Base-by-base conservation (phyloP, 2,888 invertebrate genomes). In the Phengaris arion region DNA sequence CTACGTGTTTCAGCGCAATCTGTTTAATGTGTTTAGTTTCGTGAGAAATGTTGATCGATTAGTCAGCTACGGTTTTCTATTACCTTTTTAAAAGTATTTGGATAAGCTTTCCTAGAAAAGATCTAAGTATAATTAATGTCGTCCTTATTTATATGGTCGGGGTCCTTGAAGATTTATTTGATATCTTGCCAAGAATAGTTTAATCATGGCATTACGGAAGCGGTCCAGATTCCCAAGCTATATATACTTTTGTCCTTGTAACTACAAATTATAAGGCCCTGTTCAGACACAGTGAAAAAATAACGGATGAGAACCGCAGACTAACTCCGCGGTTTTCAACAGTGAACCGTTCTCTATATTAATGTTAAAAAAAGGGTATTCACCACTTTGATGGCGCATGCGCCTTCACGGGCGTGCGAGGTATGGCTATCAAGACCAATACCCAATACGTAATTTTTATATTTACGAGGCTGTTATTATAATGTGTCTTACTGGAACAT, bases 381-480 rank as follows among this genome's bases (percentile, higher is more conserved):
- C 95, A 95, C 94, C 94, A 94, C 96, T 96, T 95, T 76, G 85
- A 96, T 96, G 95, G 94, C 94, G 95, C 96, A 91, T 90, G 89
- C 85, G 91, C 91, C 88, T 87, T 87, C 82, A 78, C 84, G 83
- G 89, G 89, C 72, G 89, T 89, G 95, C 94, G 96, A 96, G 96
- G 96, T 96, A 96, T 96, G 96, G 96, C 91, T 87, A 96, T 96
- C 96, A 96, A 96, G 96, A 96, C 96, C 96, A 96, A 96, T 96
- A 96, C 96, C 93, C 96, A 96, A 95, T 96, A 96, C 96, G 82
- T 94, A 95, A 96, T 97, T 96, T 96, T 96, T 96, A 89, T 83
- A 81, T 82, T 78, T 79, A 94, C 84, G 95, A 94, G 95, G 96
- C 95, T 94, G 96, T 96, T 96, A 22, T 22, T 22, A 22, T 22